Evolutionary conservation across 2,113 vertebrate species (phyloP), one percentile per base, ranked within the genome.

Genomic region (Salvelinus sp.): DNA sequence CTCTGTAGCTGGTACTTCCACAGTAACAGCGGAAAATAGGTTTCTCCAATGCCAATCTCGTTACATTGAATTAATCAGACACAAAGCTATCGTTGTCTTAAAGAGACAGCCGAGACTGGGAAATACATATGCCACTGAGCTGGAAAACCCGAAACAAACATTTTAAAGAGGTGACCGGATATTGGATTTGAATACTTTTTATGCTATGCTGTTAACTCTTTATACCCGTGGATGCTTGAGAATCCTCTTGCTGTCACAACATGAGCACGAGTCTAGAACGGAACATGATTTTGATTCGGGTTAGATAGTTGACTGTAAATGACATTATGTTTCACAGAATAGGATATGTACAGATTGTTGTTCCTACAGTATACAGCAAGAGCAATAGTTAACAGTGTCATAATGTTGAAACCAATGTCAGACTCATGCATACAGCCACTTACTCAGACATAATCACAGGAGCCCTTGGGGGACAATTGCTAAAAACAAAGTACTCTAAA

Each of bases 11-110:
- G 48, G 60, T 27, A 33, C 54, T 70, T 83, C 81, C 79, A 83
- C 65, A 30, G 63, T 79, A 75, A 70, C 70, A 76, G 83, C 47
- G 69, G 58, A 80, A 85, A 80, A 91, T 81, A 73, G 87, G 87
- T 76, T 80, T 85, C 86, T 89, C 85, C 85, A 67, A 81, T 74
- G 89, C 88, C 84, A 88, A 85, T 87, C 86, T 79, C 84, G 76
- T 79, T 85, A 89, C 89, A 91, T 87, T 87, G 90, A 92, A 92
- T 91, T 92, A 90, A 90, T 89, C 83, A 90, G 86, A 89, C 79
- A 66, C 87, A 82, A 83, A 81, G 84, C 44, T 66, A 68, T 81
- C 80, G 78, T 68, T 78, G 83, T 88, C 92, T 93, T 94, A 94
- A 94, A 94, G 93, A 82, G 89, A 93, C 92, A 91, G 88, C 1